Evolutionary conservation across 2,888 invertebrate genomes (phyloP).

Genomic region (Isoperla grammatica): DNA sequence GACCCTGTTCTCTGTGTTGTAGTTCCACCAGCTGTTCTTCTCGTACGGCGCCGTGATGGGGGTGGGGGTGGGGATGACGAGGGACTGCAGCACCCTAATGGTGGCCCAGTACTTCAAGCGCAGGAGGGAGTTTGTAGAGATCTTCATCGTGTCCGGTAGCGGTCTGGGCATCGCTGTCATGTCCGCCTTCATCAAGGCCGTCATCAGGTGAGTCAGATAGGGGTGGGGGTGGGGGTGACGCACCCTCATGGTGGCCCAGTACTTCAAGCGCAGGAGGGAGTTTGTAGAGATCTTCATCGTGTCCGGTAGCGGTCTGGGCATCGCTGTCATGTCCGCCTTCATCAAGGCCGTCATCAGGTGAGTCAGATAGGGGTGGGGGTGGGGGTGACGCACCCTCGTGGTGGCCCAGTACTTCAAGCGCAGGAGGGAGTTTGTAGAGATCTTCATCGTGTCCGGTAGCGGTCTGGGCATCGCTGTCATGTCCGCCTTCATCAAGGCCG

Average conservation of each 20-base stretch:
- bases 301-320: slow-evolving; percentile 78
- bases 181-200: slow-evolving; percentile 73
- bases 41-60: slow-evolving; percentile 64
- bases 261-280: slow-evolving; percentile 78
- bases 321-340: slow-evolving; percentile 76
- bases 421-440: slow-evolving; percentile 77
- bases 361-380: slow-evolving; percentile 77
- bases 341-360: slow-evolving; percentile 74
- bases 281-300: slow-evolving; percentile 84
- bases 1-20: no score
- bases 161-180: slow-evolving; percentile 79
- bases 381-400: slow-evolving; percentile 83
- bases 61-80: slow-evolving; percentile 76
- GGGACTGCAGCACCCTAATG: slow-evolving; percentile 83
- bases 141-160: slow-evolving; percentile 80
- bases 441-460: slow-evolving; percentile 80
- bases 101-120: slow-evolving; percentile 87
- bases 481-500: slow-evolving; percentile 73
- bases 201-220: slow-evolving; percentile 60
- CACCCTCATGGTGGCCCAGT: slow-evolving; percentile 84
- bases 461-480: slow-evolving; percentile 79
- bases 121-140: slow-evolving; percentile 77
- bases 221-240: slow-evolving; percentile 83
- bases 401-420: slow-evolving; percentile 87
- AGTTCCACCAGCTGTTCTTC: slow-evolving; percentile 85